Conservation (phyloP, 1,140 invertebrate species). For the Drosophila paulistorum region DNA sequence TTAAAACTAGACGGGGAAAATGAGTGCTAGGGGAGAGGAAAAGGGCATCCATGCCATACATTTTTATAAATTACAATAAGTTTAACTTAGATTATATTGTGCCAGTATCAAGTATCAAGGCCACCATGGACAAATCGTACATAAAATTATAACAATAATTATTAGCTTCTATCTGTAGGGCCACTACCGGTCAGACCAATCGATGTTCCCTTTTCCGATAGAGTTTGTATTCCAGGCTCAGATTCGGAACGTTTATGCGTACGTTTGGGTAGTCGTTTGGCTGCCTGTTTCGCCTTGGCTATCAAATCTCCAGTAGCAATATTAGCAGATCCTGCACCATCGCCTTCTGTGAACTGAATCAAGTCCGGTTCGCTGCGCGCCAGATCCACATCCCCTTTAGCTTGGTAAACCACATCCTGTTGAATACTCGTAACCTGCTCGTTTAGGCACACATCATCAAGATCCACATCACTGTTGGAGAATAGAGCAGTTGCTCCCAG, state of each 20-base stretch:
- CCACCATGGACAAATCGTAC: constrained; percentile 40
- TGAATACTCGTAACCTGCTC: constrained; percentile 86
- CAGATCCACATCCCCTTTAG: constrained; percentile 59
- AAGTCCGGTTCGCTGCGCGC: constrained; percentile 83
- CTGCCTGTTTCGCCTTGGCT: constrained; percentile 35
- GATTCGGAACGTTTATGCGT: constrained; percentile 83
- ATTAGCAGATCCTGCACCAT: background rate
- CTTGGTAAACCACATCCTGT: constrained; percentile 65
- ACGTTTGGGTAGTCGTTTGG: constrained; percentile 58
- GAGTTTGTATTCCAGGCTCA: constrained; percentile 72
- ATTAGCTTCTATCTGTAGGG: constrained; percentile 51
- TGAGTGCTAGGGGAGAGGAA: background rate
- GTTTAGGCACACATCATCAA: constrained; percentile 90
- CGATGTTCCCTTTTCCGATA: constrained; percentile 39
- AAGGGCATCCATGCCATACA: background rate
- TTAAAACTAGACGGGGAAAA: background rate
- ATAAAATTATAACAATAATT: constrained; percentile 22
- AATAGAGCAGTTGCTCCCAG: constrained; percentile 90
- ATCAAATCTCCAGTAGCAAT: constrained; percentile 28
- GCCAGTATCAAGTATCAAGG: constrained; percentile 27
- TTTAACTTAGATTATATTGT: constrained; percentile 9
- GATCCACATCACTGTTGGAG: constrained; percentile 94
- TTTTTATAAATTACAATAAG: constrained; percentile 2
- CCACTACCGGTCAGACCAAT: constrained; percentile 19
- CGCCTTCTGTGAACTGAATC: constrained; percentile 49